Conservation (phyloP, 1,140 invertebrate species). For the Phortica variegata region DNA sequence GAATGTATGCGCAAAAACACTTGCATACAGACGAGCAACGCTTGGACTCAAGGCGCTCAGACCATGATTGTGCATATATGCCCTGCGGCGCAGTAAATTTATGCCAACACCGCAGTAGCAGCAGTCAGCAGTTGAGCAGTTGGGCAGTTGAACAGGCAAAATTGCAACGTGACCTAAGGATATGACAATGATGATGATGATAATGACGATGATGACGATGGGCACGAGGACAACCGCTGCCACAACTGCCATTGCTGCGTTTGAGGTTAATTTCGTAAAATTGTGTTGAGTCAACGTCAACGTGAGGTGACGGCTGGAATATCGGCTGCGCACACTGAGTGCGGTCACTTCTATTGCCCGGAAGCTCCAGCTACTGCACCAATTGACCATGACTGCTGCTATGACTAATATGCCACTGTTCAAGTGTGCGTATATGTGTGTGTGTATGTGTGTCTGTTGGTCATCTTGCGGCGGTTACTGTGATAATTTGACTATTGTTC, state of each 20-base stretch:
- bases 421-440: slow-evolving; percentile 48
- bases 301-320: no score
- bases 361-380: no score
- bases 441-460: slow-evolving; percentile 39
- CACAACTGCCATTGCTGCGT: slow-evolving; percentile 22
- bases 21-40: no score
- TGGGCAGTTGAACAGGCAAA: slow-evolving; percentile 3
- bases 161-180: slow-evolving; percentile 50
- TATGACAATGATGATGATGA: no score
- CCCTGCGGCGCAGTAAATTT: slow-evolving; percentile 36
- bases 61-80: not conserved
- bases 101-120: slow-evolving; percentile 44
- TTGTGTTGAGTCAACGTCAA: slow-evolving; percentile 51
- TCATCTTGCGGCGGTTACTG: slow-evolving; percentile 27
- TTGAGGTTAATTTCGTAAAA: slow-evolving; percentile 53
- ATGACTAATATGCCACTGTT: slow-evolving; percentile 30
- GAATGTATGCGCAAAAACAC: no score
- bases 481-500: slow-evolving; percentile 25
- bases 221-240: no score
- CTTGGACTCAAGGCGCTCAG: no score
- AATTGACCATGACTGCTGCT: slow-evolving; percentile 2
- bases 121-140: slow-evolving; percentile 12
- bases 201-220: no score
- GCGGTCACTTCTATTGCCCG: not conserved
- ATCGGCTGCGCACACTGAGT: not conserved